These are phyloP conservation scores for Heliopora coerulea DNA, from an alignment of 92 coral and sea anemone genomes.

Conservation along the genomic window DNA sequence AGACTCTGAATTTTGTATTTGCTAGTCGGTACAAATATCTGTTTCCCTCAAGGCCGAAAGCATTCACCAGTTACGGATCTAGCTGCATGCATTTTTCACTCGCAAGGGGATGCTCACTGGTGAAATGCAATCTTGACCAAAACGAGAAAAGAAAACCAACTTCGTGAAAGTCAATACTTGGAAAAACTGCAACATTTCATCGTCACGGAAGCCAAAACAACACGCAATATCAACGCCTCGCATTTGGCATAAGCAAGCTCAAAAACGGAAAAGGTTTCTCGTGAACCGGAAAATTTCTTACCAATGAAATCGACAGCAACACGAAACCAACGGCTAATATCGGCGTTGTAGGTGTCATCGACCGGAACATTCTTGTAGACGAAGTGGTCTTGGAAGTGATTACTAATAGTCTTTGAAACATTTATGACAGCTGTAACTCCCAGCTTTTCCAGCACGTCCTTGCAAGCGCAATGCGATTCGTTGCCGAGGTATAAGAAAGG, in stretches of 20 bases:
- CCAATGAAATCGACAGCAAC: conserved; percentile 93
- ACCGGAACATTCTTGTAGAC: conserved; percentile 90
- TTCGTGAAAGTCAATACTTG: too few species aligned
- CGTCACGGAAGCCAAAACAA: conserved; percentile 5
- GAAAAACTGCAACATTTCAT: too few species aligned
- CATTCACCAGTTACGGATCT: too few species aligned
- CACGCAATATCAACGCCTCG: conserved; percentile 19
- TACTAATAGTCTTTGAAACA: conserved; percentile 88
- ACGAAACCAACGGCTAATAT: conserved; percentile 96
- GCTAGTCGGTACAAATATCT: too few species aligned
- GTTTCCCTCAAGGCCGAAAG: too few species aligned
- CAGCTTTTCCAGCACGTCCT: conserved; percentile 72
- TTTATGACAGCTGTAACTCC: conserved; percentile 89
- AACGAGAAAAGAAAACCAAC: too few species aligned
- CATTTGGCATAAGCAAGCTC: conserved; percentile 14
- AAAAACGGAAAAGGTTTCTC: conserved; percentile 11
- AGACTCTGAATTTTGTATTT: too few species aligned
- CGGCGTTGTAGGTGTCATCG: conserved; percentile 94
- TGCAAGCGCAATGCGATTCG: conserved; percentile 82
- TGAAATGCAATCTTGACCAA: too few species aligned
- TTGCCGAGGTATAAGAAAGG: conserved; percentile 87
- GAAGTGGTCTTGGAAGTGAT: conserved; percentile 72
- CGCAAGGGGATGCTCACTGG: too few species aligned
- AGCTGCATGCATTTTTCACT: too few species aligned
- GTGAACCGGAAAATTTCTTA: conserved; percentile 48